phyloP scores from a whole-genome alignment of 2,797 vertebrate genomes.

The Ammospiza maritima region DNA sequence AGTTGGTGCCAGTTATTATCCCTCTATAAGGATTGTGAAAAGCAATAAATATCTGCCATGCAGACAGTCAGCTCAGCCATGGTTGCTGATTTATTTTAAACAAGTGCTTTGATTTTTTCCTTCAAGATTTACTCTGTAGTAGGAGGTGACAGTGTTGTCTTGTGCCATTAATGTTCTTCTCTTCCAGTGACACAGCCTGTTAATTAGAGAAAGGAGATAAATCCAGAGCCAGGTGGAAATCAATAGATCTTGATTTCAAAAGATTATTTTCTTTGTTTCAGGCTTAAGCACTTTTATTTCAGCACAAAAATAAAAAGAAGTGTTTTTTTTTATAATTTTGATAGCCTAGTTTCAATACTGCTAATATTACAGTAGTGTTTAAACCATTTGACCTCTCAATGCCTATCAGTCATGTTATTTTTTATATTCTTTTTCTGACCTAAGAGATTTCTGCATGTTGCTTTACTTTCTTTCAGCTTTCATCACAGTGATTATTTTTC shows the following conservation, averaged over 20 bases:
- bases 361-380: not conserved
- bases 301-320: not conserved
- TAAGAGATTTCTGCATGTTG: not conserved
- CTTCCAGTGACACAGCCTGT: not conserved
- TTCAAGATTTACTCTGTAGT: conserved; percentile 7
- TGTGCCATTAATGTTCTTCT: conserved; percentile 29
- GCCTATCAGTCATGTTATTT: not conserved
- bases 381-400: not conserved
- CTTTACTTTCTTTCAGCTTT: not conserved
- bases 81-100: conserved; percentile 28
- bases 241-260: conserved; percentile 1
- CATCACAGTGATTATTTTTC: not conserved
- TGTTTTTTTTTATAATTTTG: not conserved
- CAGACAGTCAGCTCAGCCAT: not conserved
- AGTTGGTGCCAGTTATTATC: not conserved
- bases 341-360: not conserved
- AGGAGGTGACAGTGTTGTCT: conserved; percentile 38
- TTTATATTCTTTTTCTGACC: not conserved
- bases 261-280: not conserved
- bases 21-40: not conserved
- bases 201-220: conserved; percentile 28
- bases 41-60: not conserved
- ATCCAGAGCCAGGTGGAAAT: conserved; percentile 10
- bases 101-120: conserved; percentile 1
- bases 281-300: not conserved